A percentile compares a stretch with the other conserved stretches of the same genome.
phyloP scores from a whole-genome alignment of 2,797 vertebrate genomes.

The Hoplostethus mediterraneus region DNA sequence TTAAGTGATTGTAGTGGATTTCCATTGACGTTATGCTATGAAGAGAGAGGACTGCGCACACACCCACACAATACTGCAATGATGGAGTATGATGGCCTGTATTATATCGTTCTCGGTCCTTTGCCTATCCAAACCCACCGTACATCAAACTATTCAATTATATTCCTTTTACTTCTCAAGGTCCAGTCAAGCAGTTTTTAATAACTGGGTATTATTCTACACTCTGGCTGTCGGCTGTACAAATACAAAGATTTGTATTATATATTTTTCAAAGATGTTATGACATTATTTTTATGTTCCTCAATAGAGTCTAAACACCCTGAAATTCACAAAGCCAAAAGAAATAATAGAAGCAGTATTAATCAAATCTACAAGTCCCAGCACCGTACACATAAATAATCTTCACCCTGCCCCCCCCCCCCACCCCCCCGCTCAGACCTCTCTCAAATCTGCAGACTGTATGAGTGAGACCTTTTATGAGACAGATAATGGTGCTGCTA shows the following conservation, averaged over 20 bases:
- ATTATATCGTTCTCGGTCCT: constrained; percentile 20
- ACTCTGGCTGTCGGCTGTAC: background rate
- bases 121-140: constrained; percentile 34
- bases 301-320: background rate
- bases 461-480: constrained; percentile 35
- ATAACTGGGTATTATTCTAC: background rate
- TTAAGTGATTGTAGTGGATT: constrained; percentile 78
- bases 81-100: constrained; percentile 45
- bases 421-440: constrained; percentile 18
- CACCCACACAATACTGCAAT: constrained; percentile 49
- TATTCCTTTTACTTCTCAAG: constrained; percentile 13
- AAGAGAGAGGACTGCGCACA: constrained; percentile 46
- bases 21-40: constrained; percentile 69
- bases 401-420: too few species aligned
- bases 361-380: constrained; percentile 21
- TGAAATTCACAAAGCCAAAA: constrained; percentile 19
- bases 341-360: constrained; percentile 15
- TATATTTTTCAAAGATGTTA: constrained; percentile 1
- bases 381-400: constrained; percentile 26
- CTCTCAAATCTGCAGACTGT: constrained; percentile 36
- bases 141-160: constrained; percentile 6
- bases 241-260: constrained; percentile 7
- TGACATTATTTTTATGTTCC: background rate
- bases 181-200: constrained; percentile 5
- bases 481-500: constrained; percentile 46